Base-by-base conservation (phyloP, 2,888 invertebrate genomes). In the Euproctis similis region DNA sequence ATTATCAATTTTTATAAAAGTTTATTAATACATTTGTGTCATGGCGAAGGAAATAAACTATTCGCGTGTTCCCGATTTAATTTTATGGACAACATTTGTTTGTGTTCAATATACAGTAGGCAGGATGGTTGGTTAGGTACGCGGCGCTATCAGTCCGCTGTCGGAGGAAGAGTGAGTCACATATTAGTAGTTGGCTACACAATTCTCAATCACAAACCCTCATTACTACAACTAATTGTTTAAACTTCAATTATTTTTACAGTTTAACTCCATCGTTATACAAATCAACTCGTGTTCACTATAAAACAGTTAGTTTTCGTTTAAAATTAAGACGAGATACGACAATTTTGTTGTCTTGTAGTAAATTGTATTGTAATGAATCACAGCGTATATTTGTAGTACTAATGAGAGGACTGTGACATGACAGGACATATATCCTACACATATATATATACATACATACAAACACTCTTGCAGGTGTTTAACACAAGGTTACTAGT, bases 151-250 rank as follows among this genome's bases (percentile, higher is more conserved):
- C 82, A 60, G 52, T 51, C 46, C 49, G 60, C 57, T 44, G 61
- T 53, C 64, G 69, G 81, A 80, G 82, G 82, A 84, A 76, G 77
- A 69, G 54, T 84, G 84, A 80, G 41, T 78, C 81, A 81, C 55
- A n/a, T n/a, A n/a, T n/a, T n/a, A n/a, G n/a, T n/a, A n/a, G n/a
- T n/a, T n/a, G n/a, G n/a, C n/a, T 14, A 46, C 54, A 44, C 46
- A 58, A 46, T 52, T 50, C 50, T 56, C 53, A 53, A 46, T 68
- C 69, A 65, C 65, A 73, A 74, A 76, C 70, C 73, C 68, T n/a
- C n/a, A n/a, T n/a, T n/a, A n/a, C n/a, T n/a, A n/a, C n/a, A n/a
- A n/a, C n/a, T n/a, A n/a, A n/a, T n/a, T n/a, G n/a, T n/a, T n/a
- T n/a, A n/a, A n/a, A n/a, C n/a, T n/a, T n/a, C 69, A 70, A 70